Percentiles rank a stretch among this genome's conserved stretches.
Evolutionary conservation across 2,888 invertebrate genomes (phyloP).

Genomic region (Polyploca ridens): DNA sequence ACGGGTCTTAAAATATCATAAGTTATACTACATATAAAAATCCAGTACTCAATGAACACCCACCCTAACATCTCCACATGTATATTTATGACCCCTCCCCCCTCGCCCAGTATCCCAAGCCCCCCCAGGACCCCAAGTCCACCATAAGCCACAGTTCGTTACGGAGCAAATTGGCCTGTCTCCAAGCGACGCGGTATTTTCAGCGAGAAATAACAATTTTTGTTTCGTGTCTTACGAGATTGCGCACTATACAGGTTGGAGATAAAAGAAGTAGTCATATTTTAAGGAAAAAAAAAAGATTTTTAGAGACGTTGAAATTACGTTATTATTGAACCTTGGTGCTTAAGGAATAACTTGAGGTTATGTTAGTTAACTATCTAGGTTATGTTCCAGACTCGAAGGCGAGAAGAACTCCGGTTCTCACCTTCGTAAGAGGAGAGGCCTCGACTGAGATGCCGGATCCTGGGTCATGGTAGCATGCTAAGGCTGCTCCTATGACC

Average conservation of each 20-base stretch:
- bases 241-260: background rate
- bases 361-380: no score
- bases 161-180: constrained; percentile 59
- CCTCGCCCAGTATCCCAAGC: constrained; percentile 14
- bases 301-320: no score
- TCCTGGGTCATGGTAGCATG: no score
- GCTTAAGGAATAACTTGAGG: no score
- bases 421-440: no score
- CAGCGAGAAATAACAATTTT: constrained; percentile 46
- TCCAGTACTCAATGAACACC: background rate
- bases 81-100: constrained; percentile 2
- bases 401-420: no score
- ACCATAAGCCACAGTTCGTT: constrained; percentile 46
- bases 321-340: no score
- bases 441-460: no score
- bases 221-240: constrained; percentile 4
- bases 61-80: constrained; percentile 1
- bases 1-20: background rate
- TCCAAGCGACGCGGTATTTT: constrained; percentile 51
- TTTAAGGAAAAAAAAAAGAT: no score
- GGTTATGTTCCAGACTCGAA: no score
- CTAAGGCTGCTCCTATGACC: no score
- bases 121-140: constrained; percentile 20
- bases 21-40: background rate
- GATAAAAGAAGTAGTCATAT: background rate